Conservation (phyloP, 2,888 invertebrate species). For the Dilophus febrilis region DNA sequence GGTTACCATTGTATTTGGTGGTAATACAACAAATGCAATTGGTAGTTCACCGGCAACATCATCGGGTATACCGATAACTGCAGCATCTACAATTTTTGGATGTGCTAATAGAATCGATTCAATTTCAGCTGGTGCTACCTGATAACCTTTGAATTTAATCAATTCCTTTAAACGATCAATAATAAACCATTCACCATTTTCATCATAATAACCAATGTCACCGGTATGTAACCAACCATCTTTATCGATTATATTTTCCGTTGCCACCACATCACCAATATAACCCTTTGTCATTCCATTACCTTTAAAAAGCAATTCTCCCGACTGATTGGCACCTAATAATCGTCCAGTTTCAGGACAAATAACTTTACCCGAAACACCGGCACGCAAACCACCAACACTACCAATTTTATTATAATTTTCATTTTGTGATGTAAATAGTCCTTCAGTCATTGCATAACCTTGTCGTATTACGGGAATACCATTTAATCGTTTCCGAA, state of each 20-base stretch:
- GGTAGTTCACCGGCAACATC: constrained; percentile 59
- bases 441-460: constrained; percentile 68
- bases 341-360: constrained; percentile 43
- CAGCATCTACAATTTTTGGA: constrained; percentile 54
- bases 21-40: constrained; percentile 53
- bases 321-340: constrained; percentile 47
- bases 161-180: constrained; percentile 78
- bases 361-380: constrained; percentile 44
- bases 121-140: constrained; percentile 77
- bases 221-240: constrained; percentile 68
- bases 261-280: constrained; percentile 50
- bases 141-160: constrained; percentile 77
- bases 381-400: constrained; percentile 47
- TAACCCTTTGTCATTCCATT: constrained; percentile 74
- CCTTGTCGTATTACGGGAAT: constrained; percentile 45
- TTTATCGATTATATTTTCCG: constrained; percentile 42
- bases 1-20: constrained; percentile 33
- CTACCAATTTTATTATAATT: constrained; percentile 38
- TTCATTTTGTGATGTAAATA: constrained; percentile 36
- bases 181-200: constrained; percentile 58
- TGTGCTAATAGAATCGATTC: constrained; percentile 61
- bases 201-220: constrained; percentile 68
- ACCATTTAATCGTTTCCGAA: constrained; percentile 24
- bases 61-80: constrained; percentile 63
- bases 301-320: constrained; percentile 74